These are phyloP conservation scores for Trematocara zebra DNA, from an alignment of 2,113 vertebrate genomes.

Conservation along the genomic window DNA sequence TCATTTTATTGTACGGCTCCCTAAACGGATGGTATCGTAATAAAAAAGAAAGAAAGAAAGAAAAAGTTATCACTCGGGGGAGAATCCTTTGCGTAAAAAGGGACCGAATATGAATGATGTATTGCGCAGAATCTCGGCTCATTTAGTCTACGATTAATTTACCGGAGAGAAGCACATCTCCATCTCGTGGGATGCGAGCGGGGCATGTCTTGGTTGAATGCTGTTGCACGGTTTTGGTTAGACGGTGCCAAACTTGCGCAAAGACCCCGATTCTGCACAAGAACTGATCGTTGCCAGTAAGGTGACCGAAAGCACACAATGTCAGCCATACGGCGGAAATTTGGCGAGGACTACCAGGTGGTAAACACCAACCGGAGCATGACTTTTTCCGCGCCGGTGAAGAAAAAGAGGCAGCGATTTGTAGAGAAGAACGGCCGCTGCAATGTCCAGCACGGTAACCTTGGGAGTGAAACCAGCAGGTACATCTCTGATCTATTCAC, in stretches of 20 bases:
- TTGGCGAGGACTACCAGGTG: slow-evolving; percentile 81
- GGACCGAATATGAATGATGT: background rate
- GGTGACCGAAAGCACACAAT: slow-evolving; percentile 40
- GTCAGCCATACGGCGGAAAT: slow-evolving; percentile 79
- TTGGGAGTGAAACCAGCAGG: slow-evolving; percentile 82
- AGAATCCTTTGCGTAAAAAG: slow-evolving; percentile 16
- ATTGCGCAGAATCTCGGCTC: slow-evolving; percentile 52
- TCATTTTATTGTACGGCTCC: background rate
- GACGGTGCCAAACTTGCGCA: slow-evolving; percentile 34
- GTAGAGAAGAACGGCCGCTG: slow-evolving; percentile 89
- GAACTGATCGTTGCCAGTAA: background rate
- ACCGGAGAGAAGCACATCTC: slow-evolving; percentile 18
- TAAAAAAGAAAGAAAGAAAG: background rate
- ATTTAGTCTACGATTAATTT: background rate
- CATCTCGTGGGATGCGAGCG: slow-evolving; percentile 6
- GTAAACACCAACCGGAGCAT: slow-evolving; percentile 66
- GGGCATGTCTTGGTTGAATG: slow-evolving; percentile 11
- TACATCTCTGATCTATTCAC: slow-evolving; percentile 86
- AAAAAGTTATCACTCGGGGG: slow-evolving; percentile 29
- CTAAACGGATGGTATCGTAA: background rate
- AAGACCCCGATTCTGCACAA: slow-evolving; percentile 17
- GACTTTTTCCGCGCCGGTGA: slow-evolving; percentile 69
- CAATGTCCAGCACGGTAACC: slow-evolving; percentile 86
- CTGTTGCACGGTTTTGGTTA: background rate
- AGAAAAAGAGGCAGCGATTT: slow-evolving; percentile 81